Conservation (phyloP, 2,113 vertebrate species). For the Epinephelus cyanopodus region DNA sequence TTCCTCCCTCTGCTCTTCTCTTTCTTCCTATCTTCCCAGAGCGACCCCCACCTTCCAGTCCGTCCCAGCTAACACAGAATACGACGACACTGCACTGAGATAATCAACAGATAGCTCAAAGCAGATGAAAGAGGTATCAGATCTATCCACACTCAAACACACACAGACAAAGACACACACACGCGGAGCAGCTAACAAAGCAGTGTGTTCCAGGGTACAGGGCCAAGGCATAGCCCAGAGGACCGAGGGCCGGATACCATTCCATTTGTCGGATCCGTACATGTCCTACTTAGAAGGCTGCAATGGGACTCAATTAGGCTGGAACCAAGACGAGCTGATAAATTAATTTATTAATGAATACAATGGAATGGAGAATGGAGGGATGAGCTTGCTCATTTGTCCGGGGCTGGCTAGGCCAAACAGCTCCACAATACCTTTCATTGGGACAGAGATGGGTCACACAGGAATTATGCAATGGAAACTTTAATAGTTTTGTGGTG, state of each 20-base stretch:
- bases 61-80: conserved; percentile 56
- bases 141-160: conserved; percentile 57
- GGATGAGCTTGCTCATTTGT: conserved; percentile 79
- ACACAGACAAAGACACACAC: conserved; percentile 25
- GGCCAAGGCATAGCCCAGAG: conserved; percentile 77
- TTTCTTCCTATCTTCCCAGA: conserved; percentile 49
- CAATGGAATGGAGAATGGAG: conserved; percentile 76
- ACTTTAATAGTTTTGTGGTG: conserved; percentile 19
- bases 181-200: conserved; percentile 64
- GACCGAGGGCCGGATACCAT: conserved; percentile 78
- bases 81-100: conserved; percentile 53
- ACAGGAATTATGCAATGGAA: conserved; percentile 50
- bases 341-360: conserved; percentile 87
- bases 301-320: conserved; percentile 87
- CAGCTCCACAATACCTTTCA: conserved; percentile 62
- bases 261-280: conserved; percentile 82
- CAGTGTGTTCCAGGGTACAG: conserved; percentile 65
- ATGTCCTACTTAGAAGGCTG: conserved; percentile 85
- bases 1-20: conserved; percentile 43
- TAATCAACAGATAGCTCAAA: conserved; percentile 79
- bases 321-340: conserved; percentile 82
- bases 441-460: conserved; percentile 48
- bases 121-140: conserved; percentile 72
- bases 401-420: conserved; percentile 65
- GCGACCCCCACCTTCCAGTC: conserved; percentile 64